Conservation (phyloP, 2,113 vertebrate species). For the Oncorhynchus nerka region DNA sequence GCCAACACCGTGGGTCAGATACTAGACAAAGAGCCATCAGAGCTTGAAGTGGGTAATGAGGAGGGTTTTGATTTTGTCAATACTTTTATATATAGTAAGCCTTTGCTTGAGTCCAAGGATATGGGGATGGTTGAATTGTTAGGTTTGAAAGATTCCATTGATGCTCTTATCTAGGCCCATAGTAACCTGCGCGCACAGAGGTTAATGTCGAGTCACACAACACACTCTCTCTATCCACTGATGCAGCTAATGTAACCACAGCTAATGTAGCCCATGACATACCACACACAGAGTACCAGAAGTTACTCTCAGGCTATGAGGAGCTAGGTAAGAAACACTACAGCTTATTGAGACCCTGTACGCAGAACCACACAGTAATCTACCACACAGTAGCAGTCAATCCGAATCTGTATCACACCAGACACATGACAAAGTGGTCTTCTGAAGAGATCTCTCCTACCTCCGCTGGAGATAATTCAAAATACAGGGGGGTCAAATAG, state of each 20-base stretch:
- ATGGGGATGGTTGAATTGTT: conserved; percentile 2
- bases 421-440: background rate
- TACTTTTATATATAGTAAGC: background rate
- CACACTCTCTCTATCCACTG: background rate
- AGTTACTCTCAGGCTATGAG: background rate
- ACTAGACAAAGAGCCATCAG: background rate
- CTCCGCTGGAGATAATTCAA: conserved; percentile 13
- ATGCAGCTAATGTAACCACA: background rate
- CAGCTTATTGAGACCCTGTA: background rate
- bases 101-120: background rate
- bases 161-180: no score
- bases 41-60: background rate
- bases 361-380: background rate
- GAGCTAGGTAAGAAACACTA: background rate
- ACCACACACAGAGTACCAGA: background rate
- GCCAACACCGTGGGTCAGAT: background rate
- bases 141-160: conserved; percentile 1
- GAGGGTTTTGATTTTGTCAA: background rate
- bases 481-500: conserved; percentile 20
- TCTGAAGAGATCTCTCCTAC: conserved; percentile 6
- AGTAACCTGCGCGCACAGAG: no score
- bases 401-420: background rate
- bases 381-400: background rate
- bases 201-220: no score
- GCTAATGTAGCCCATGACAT: background rate